Evolutionary conservation across 2,888 invertebrate genomes (phyloP), one percentile per base, ranked within the genome.

Genomic region (Diachrysia chrysitis): DNA sequence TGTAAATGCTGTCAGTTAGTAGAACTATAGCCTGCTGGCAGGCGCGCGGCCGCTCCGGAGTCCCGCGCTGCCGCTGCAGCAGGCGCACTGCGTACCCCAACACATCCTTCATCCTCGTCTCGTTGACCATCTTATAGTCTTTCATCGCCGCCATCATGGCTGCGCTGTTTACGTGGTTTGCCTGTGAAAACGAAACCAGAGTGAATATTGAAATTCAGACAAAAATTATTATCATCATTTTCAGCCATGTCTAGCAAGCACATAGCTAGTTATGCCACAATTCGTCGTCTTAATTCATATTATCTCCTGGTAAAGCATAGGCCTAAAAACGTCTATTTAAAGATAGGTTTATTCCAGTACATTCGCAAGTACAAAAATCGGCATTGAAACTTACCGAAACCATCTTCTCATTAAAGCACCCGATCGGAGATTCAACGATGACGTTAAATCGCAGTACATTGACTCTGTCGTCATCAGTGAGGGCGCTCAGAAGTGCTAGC

Each of bases 1-100:
- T 86, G 46, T 93, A 88, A 4, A 95, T 78, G 46, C 90, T 92
- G 71, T 95, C 95, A 0, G 94, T 90, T 12, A 95, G 77, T n/a
- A 95, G 76, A 4, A 95, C 90, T 51, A 95, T 92, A 5, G 93
- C 95, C 74, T 95, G 95, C 73, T 95, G 95, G 69, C 95, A 95
- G 0, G 94, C 87, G 0, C 80, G 82, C 1, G 91, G 89, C 0
- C 88, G 86, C 17, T 89, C 88, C 0, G 77, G 69, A 0, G 78
- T 71, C 0, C 60, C 71, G 0, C 81, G 83, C 61, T 92, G 90
- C 0, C 76, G 79, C 56, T 90, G 83, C 21, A 95, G 81, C 71
- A 94, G 67, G 2, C 70, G 60, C 12, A 94, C 89, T 0, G 94
- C 87, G 57, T 90, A 86, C 23, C 78, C 76, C 12, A 95, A 79